phyloP scores from a whole-genome alignment of 2,113 vertebrate genomes.

The Cranoglanis bouderius region DNA sequence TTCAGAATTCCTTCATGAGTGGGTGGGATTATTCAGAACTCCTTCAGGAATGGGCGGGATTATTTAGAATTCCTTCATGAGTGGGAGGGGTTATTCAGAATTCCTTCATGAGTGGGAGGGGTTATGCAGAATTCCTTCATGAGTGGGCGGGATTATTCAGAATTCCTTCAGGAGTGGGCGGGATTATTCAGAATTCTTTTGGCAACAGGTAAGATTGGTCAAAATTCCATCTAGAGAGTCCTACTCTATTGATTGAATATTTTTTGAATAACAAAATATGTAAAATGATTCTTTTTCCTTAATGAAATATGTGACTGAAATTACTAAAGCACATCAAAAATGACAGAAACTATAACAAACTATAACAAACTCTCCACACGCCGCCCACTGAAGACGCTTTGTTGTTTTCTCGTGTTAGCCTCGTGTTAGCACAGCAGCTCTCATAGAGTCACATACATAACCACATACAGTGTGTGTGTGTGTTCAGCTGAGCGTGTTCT shows the following conservation, averaged over 20 bases:
- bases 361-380: no score
- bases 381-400: background rate
- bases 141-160: background rate
- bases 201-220: background rate
- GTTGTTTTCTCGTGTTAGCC: no score
- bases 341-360: no score
- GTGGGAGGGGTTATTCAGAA: no score
- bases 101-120: background rate
- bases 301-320: no score
- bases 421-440: no score
- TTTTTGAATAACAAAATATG: no score
- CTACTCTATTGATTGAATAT: no score
- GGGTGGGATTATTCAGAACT: background rate
- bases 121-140: background rate
- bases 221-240: background rate
- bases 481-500: background rate
- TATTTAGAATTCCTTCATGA: background rate
- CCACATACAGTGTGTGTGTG: background rate
- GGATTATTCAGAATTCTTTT: no score
- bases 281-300: no score
- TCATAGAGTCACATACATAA: no score
- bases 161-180: background rate
- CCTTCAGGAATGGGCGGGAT: background rate
- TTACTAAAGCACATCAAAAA: no score
- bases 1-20: background rate